Percentiles rank a stretch among this genome's conserved stretches.
These are phyloP conservation scores for Bombus sylvicola DNA, from an alignment of 1,140 invertebrate genomes.

Conservation along the genomic window DNA sequence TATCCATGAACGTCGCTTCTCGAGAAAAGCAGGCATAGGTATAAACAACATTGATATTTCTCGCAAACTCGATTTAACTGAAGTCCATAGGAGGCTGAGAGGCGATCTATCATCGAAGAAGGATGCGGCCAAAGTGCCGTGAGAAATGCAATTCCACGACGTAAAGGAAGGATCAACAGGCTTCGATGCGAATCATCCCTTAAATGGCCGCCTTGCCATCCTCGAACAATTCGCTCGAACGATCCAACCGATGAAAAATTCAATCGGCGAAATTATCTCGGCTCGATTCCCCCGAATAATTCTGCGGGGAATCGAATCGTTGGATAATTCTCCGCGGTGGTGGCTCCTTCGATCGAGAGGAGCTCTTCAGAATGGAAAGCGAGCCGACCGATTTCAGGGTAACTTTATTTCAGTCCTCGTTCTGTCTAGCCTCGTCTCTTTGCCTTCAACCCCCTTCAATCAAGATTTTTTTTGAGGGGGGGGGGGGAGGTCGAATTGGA, in stretches of 20 bases:
- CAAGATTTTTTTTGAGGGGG: not conserved
- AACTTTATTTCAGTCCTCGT: not conserved
- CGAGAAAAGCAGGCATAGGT: not conserved
- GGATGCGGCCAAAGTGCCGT: not conserved
- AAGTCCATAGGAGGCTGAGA: not conserved
- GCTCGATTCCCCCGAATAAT: conserved; percentile 48
- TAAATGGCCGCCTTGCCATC: conserved; percentile 44
- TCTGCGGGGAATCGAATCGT: conserved; percentile 11
- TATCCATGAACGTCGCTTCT: too few species aligned
- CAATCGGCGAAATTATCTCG: conserved; percentile 53
- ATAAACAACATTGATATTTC: conserved; percentile 23
- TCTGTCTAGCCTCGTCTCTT: not conserved
- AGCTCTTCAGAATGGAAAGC: conserved; percentile 9
- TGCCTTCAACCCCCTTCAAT: not conserved
- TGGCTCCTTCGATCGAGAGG: not conserved
- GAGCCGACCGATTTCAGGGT: not conserved
- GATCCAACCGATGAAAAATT: conserved; percentile 50
- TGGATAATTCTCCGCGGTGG: conserved; percentile 19
- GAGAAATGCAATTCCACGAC: conserved; percentile 48
- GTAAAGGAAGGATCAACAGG: conserved; percentile 64
- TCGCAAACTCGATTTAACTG: conserved; percentile 16
- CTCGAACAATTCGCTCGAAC: conserved; percentile 44
- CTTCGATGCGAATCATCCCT: conserved; percentile 52
- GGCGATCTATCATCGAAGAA: not conserved
- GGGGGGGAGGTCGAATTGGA: not conserved